Evolutionary conservation across 2,113 vertebrate genomes (phyloP).

Genomic region (Cebus imitator): DNA sequence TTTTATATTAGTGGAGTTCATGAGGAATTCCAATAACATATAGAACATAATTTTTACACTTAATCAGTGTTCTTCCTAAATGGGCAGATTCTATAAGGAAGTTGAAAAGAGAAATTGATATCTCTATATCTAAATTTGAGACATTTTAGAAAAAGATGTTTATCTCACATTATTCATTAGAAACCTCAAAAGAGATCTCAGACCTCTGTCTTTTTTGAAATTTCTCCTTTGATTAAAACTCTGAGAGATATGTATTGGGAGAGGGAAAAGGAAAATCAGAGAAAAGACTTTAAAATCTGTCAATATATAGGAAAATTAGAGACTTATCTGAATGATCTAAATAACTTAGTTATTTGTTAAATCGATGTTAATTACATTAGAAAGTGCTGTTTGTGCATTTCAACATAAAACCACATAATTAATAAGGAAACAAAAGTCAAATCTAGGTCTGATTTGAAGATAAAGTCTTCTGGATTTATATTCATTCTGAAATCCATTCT

Average conservation of each 20-base stretch:
- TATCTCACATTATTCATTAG: constrained; percentile 7
- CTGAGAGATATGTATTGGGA: background rate
- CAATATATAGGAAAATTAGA: background rate
- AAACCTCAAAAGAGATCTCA: background rate
- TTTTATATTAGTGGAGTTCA: constrained; percentile 12
- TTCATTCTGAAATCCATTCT: constrained; percentile 1
- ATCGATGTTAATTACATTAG: background rate
- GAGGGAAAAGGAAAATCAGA: background rate
- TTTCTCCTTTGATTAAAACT: background rate
- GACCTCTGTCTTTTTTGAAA: background rate
- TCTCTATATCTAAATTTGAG: background rate
- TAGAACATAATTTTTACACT: background rate
- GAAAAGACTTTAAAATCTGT: background rate
- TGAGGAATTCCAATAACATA: background rate
- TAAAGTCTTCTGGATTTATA: constrained; percentile 1
- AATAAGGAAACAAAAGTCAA: constrained; percentile 26
- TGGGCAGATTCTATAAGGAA: constrained; percentile 26
- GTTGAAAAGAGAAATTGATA: constrained; percentile 28
- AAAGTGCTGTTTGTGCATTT: constrained; percentile 25
- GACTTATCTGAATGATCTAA: background rate
- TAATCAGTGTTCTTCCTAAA: constrained; percentile 13
- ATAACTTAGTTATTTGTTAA: background rate
- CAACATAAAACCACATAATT: constrained; percentile 36
- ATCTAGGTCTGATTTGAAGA: constrained; percentile 49
- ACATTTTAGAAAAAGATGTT: constrained; percentile 16